Conservation (phyloP, 2,797 vertebrate species). For the Helicolenus hilgendorfi region DNA sequence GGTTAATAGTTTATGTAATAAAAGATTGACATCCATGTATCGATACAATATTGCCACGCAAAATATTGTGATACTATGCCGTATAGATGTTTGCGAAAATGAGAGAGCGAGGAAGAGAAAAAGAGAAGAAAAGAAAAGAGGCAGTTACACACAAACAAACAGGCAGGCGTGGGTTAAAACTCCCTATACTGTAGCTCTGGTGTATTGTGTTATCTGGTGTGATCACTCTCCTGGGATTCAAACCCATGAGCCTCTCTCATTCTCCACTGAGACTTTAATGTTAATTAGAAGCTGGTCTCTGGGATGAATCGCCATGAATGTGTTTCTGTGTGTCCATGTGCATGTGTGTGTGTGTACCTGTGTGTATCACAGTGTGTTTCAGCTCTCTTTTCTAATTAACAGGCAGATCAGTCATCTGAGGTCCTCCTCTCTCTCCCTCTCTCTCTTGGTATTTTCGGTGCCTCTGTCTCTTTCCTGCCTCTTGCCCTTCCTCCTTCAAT, state of each 20-base stretch:
- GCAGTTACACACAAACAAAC: background rate
- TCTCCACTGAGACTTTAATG: slow-evolving; percentile 83
- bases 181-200: slow-evolving; percentile 23
- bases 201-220: slow-evolving; percentile 67
- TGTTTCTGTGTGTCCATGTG: slow-evolving; percentile 65
- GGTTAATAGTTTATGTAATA: too few species aligned
- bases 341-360: slow-evolving; percentile 33
- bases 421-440: slow-evolving; percentile 53
- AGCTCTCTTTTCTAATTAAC: slow-evolving; percentile 84
- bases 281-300: slow-evolving; percentile 86
- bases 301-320: slow-evolving; percentile 79
- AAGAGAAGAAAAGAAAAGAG: background rate
- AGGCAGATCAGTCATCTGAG: slow-evolving; percentile 85
- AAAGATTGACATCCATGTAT: too few species aligned
- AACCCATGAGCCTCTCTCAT: slow-evolving; percentile 78
- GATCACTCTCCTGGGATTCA: slow-evolving; percentile 78
- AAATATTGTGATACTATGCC: too few species aligned
- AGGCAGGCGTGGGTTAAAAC: slow-evolving; percentile 55
- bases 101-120: background rate
- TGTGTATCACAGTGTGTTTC: slow-evolving; percentile 65
- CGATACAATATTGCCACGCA: too few species aligned
- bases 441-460: slow-evolving; percentile 55
- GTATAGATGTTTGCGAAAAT: background rate
- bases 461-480: slow-evolving; percentile 30
- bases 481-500: slow-evolving; percentile 35